Percentiles rank a stretch among this genome's conserved stretches.
These are phyloP conservation scores for Epiperipatus broadwayi DNA, from an alignment of 2,888 invertebrate genomes.

Conservation along the genomic window DNA sequence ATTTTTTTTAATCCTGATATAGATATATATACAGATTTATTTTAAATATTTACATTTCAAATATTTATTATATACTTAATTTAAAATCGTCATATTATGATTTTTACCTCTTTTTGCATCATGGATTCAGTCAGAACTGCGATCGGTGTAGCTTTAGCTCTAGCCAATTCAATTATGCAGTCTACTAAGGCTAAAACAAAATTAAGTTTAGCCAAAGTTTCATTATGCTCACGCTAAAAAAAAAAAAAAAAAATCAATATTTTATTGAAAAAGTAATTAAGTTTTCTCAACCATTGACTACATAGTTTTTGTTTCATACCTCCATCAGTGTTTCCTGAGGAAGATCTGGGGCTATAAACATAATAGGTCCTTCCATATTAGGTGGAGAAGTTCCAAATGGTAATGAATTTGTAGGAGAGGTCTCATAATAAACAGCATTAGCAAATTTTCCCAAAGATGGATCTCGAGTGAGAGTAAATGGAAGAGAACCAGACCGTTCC, in stretches of 20 bases:
- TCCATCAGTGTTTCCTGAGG: slow-evolving; percentile 87
- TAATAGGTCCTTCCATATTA: slow-evolving; percentile 35
- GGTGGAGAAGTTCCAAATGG: slow-evolving; percentile 25
- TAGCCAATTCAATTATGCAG: slow-evolving; percentile 59
- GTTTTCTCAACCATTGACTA: slow-evolving; percentile 6
- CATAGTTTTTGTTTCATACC: slow-evolving; percentile 30
- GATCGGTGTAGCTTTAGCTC: slow-evolving; percentile 28
- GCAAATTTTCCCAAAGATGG: too few relatives aligned
- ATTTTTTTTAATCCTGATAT: too few relatives aligned
- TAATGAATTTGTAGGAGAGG: too few relatives aligned
- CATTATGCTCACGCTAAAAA: slow-evolving; percentile 72
- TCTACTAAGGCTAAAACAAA: slow-evolving; percentile 89
- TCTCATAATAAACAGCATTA: too few relatives aligned
- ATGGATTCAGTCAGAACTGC: slow-evolving; percentile 18
- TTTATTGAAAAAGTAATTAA: background rate
- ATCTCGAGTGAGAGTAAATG: too few relatives aligned
- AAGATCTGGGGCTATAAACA: slow-evolving; percentile 72
- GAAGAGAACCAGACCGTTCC: too few relatives aligned
- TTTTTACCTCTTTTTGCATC: background rate
- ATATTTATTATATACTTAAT: background rate
- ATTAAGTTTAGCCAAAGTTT: slow-evolving; percentile 85
- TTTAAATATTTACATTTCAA: slow-evolving; percentile 3
- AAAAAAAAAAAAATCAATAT: slow-evolving; percentile 4
- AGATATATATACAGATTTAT: too few relatives aligned
- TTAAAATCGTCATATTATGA: slow-evolving; percentile 1